Conservation (phyloP, 2,113 vertebrate genomes). For the Muscicapa adusta region DNA sequence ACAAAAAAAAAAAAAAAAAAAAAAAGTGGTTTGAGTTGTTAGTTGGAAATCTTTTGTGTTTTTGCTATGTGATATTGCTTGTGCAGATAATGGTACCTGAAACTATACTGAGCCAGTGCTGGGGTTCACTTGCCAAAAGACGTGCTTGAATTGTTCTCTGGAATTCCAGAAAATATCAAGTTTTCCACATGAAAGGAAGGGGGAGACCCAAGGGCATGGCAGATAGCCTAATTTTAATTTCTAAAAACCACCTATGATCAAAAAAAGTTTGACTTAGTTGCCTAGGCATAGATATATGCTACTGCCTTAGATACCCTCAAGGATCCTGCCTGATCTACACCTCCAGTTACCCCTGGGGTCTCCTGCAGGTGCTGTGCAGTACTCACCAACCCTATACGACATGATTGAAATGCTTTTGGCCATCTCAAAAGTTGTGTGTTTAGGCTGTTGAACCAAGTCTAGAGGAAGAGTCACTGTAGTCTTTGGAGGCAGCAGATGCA, state of each 20-base stretch:
- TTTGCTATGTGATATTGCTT: not conserved
- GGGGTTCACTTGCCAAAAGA: not conserved
- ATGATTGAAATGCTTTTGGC: not conserved
- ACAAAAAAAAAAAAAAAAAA: not conserved
- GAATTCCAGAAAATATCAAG: not conserved
- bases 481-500: not conserved
- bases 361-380: not conserved
- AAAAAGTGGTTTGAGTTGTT: not conserved
- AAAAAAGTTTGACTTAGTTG: not conserved
- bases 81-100: not conserved
- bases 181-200: not conserved
- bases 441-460: not conserved
- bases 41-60: not conserved
- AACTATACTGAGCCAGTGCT: not conserved
- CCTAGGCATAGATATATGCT: not conserved
- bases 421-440: not conserved
- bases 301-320: rapidly evolving
- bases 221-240: not conserved
- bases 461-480: not conserved
- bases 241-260: not conserved
- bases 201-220: not conserved
- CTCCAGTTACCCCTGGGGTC: not conserved
- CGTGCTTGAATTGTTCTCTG: not conserved
- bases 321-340: not conserved
- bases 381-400: not conserved